Base-by-base conservation (phyloP, 2,888 invertebrate species). In the Andrena praecox region DNA sequence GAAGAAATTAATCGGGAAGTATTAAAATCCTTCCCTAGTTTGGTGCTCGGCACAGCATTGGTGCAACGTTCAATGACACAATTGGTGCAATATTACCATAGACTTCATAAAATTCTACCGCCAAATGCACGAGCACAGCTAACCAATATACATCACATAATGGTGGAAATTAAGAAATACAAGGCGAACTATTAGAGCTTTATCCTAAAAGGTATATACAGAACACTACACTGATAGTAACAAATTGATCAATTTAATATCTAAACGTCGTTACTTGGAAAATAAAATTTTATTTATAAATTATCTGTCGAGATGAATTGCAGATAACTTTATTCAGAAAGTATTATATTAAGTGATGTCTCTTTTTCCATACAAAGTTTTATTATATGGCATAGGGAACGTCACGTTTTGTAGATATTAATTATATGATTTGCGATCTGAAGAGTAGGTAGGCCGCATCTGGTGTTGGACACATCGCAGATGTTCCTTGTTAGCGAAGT, bases 111-210 rank as follows among this genome's bases (percentile, higher is more conserved):
- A 94, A 95, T 99, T 29, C 94, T 99, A 29, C 97, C 98, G 8
- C 98, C 98, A 24, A 96, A 96, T 92, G 96, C 96, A 0, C 95
- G 97, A 85, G 97, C 98, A 7, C 98, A 99, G 93, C 95, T 99
- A 72, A 98, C 99, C 3, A 99, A 99, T 93, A 98, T 99, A 91
- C 99, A 99, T 95, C 98, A 99, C 80, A 97, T 99, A 80, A 99
- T 99, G 98, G 98, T 99, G 1, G 99, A 99, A 95, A 98, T 99
- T 85, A 99, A 99, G 94, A 99, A 99, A 95, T 99, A 99, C 94
- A 99, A 99, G 95, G 98, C 98, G 7, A 98, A 97, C 94, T 99
- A 98, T 95, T 99, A 71, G n/a, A 50, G 35, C 27, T 24, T 6
- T 16, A 42, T 12, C 12, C 16, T 42, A 42, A 12, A 16, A 42